Conservation (phyloP, 2,113 vertebrate species). For the Varanus salvator region DNA sequence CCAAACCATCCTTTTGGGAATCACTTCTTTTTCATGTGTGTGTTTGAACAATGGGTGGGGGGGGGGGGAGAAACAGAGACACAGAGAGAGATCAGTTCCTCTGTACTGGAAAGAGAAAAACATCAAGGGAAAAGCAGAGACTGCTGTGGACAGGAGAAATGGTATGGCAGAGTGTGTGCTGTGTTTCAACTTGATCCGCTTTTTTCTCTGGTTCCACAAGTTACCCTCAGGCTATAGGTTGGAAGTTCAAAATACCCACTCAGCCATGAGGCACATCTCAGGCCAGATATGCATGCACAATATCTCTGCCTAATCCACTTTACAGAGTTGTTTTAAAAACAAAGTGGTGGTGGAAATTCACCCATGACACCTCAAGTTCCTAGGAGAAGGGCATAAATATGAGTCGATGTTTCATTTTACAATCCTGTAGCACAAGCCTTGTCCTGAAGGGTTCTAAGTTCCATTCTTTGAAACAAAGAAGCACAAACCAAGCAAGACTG, state of each 20-base stretch:
- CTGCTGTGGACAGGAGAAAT: neutral
- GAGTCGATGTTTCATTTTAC: neutral
- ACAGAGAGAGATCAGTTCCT: neutral
- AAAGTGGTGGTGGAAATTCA: neutral
- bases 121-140: neutral
- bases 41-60: neutral
- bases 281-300: neutral
- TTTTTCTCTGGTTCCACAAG: neutral
- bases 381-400: neutral
- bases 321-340: neutral
- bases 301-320: neutral
- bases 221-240: neutral
- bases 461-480: neutral
- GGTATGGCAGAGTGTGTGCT: neutral
- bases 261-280: neutral
- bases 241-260: neutral
- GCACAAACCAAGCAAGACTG: neutral
- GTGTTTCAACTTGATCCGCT: neutral
- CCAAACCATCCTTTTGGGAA: neutral
- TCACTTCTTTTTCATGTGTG: neutral
- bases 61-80: too few species aligned
- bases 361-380: too few species aligned
- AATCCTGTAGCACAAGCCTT: neutral
- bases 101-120: neutral
- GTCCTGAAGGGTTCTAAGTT: neutral